A percentile compares a stretch with the other conserved stretches of the same genome.
Evolutionary conservation across 1,140 invertebrate genomes (phyloP).

Genomic region (Hyposmocoma kahamanoa): DNA sequence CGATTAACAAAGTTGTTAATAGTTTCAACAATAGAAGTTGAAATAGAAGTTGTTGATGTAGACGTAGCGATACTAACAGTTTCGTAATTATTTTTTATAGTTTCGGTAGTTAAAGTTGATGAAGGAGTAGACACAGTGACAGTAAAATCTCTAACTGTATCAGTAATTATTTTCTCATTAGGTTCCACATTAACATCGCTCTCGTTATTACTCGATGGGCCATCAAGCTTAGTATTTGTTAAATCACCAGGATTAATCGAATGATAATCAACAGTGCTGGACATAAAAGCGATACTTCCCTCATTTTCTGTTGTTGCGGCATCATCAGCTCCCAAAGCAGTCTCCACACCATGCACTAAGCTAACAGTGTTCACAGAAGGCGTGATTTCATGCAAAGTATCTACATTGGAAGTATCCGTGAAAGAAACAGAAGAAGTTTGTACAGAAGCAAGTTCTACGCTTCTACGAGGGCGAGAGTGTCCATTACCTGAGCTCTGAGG

Average conservation of each 20-base stretch:
- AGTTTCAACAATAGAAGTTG: conserved; percentile 3
- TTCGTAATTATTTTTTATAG: not conserved
- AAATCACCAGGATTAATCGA: conserved; percentile 34
- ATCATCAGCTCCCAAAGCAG: conserved; percentile 22
- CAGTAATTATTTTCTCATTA: conserved; percentile 9
- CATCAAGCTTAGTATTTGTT: conserved; percentile 17
- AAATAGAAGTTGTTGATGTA: not conserved
- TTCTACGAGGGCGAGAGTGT: conserved; percentile 77
- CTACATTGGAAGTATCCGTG: conserved; percentile 59
- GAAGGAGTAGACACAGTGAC: not conserved
- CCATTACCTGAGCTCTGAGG: conserved; percentile 76
- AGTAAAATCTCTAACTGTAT: not conserved
- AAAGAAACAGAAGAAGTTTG: conserved; percentile 55
- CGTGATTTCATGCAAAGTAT: conserved; percentile 61
- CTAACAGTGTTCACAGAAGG: conserved; percentile 56
- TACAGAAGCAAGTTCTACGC: conserved; percentile 77
- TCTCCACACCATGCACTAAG: conserved; percentile 66
- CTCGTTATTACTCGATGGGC: not conserved
- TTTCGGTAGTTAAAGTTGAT: not conserved
- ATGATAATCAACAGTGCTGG: conserved; percentile 32
- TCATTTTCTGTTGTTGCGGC: conserved; percentile 25
- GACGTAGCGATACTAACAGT: conserved; percentile 21
- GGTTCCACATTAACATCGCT: not conserved
- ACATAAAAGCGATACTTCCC: conserved; percentile 33
- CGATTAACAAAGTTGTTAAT: too few relatives aligned